Percentiles rank a stretch among this genome's conserved stretches.
Evolutionary conservation across 1,140 invertebrate genomes (phyloP).

Genomic region (Plodia interpunctella): DNA sequence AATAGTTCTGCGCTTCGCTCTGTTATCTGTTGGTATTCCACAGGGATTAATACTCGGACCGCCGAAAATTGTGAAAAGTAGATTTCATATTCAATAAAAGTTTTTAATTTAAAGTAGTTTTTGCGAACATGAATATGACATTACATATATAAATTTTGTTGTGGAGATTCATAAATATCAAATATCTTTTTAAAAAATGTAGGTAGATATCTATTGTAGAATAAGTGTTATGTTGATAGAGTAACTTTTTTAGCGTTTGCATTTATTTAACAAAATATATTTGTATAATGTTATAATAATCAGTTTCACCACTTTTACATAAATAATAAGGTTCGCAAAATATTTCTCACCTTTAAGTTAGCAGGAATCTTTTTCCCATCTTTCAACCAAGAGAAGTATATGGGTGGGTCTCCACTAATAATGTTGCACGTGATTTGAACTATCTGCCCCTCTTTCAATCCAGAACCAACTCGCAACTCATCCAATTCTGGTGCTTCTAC

Average conservation of each 20-base stretch:
- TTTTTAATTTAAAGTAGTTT: too few species aligned
- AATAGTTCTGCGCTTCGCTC: conserved; percentile 83
- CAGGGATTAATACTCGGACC: conserved; percentile 8
- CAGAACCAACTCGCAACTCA: conserved; percentile 72
- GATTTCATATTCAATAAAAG: background rate
- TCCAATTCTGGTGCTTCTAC: conserved; percentile 86
- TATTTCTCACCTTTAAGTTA: conserved; percentile 78
- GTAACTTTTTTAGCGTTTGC: too few species aligned
- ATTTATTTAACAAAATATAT: too few species aligned
- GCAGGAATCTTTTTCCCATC: conserved; percentile 85
- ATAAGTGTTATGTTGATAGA: too few species aligned
- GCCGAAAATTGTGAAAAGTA: background rate
- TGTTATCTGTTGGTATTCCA: conserved; percentile 74
- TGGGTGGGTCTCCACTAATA: conserved; percentile 93
- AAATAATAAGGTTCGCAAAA: too few species aligned
- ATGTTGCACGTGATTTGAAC: conserved; percentile 93
- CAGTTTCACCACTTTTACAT: too few species aligned
- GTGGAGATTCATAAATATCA: too few species aligned
- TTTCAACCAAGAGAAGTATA: conserved; percentile 92
- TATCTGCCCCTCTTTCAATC: conserved; percentile 90
- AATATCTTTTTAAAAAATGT: too few species aligned
- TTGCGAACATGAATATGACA: too few species aligned
- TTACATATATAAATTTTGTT: too few species aligned
- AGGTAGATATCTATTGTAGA: too few species aligned
- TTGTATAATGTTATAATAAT: too few species aligned